Evolutionary conservation across 2,113 vertebrate genomes (phyloP), one percentile per base, ranked within the genome.

Genomic region (Brachypodius melanocephalos): DNA sequence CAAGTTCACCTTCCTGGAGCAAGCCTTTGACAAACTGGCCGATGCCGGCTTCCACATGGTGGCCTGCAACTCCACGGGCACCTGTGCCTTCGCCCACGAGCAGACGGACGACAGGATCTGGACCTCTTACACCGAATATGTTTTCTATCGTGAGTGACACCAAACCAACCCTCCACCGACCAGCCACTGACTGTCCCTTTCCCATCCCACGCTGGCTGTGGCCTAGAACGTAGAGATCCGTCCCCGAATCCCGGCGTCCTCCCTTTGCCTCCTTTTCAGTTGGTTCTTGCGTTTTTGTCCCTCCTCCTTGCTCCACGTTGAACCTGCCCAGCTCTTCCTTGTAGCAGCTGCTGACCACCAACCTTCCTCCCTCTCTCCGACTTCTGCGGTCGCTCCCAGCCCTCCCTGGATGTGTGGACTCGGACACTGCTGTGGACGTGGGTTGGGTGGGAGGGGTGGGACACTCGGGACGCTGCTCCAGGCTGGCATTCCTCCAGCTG

Each of bases 111-210:
- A 99, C 98, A 99, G 99, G 98, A 99, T 99, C 98, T 99, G 99
- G 99, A 99, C 99, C 98, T 99, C 98, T 98, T 99, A 99, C 98
- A 99, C 98, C 93, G 99, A 99, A 98, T 99, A 99, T 96, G 98
- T 99, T 97, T 99, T 99, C 98, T 99, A 99, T 97, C 99, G 98
- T 98, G 98, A 99, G 98, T 99, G 99, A 99, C 52, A 73, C 82
- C 77, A 90, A 74, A 75, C 21, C 58, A 36, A 49, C 59, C n/a
- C 63, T 75, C 16, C 54, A 2, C 66, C 84, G 82, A 36, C 81
- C 76, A 12, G 58, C 65, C 79, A 6, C 82, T 57, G 51, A 48
- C 48, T 66, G 17, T 75, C 80, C 93, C 89, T 89, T 66, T 68
- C 85, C 74, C 12, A 34, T 62, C 83, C 87, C 26, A 3, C 77